Evolutionary conservation across 2,888 invertebrate species (phyloP), one percentile per base, ranked within the genome.

Genomic region (Drosophila koepferae): DNA sequence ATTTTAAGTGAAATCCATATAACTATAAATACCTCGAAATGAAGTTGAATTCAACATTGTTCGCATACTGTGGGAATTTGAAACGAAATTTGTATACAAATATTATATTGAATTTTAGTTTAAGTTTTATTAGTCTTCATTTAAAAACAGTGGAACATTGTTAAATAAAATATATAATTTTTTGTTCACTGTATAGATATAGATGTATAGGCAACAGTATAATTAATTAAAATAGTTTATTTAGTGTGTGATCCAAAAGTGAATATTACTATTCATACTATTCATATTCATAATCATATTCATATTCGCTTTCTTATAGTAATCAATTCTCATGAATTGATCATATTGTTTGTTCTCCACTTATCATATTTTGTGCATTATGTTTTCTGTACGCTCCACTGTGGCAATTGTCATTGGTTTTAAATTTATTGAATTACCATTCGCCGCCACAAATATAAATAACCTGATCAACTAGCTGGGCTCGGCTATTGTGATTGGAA

Each of bases 401-500:
- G 85, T 84, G 44, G 34, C 43, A 72, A 49, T 53, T 81, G 62
- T n/a, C 60, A 44, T 55, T 68, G 51, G 63, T 74, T 79, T 70
- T 55, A 76, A 78, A 77, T 82, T 85, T 74, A 84, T 79, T 73
- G 68, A 80, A 87, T 70, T 70, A 65, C 77, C 72, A 67, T 80
- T 76, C 56, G 56, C 62, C 74, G 69, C 70, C 69, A 68, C 81
- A 81, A 66, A 23, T 23, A 44, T 20, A 31, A 61, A 58, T 40
- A 74, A 70, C 56, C 63, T 71, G 77, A 56, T 56, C 63, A 64
- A 75, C 58, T 68, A 56, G 51, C 46, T 16, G 23, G 46, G 46
- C 8, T 46, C 46, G 16, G 46, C 55, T 12, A 23, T 61, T 48
- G 46, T 51, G 66, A 64, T 63, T 63, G 61, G 54, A 44, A 40